A percentile compares a stretch with the other conserved stretches of the same genome.
Evolutionary conservation across 2,888 invertebrate genomes (phyloP).

Genomic region (Andrena bucephala): DNA sequence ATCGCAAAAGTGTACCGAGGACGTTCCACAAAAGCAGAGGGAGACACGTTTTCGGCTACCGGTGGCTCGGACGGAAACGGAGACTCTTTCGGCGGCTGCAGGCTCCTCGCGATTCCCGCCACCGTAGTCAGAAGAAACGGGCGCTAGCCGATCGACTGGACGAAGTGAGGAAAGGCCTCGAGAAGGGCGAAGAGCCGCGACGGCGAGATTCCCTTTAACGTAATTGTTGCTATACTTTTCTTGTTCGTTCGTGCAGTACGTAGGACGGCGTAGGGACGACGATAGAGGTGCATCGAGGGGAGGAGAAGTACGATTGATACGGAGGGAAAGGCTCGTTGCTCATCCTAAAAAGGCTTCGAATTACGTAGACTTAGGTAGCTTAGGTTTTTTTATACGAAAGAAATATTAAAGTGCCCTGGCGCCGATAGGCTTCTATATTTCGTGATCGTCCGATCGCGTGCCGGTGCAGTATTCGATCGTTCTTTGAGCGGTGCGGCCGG

Average conservation of each 20-base stretch:
- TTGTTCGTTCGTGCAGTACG: constrained; percentile 9
- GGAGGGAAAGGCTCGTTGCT: constrained; percentile 65
- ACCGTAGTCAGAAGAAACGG: constrained; percentile 39
- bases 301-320: neutral
- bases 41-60: neutral
- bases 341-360: constrained; percentile 72
- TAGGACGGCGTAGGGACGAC: constrained; percentile 7
- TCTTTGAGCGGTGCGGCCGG: constrained; percentile 53
- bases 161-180: neutral
- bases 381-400: constrained; percentile 76
- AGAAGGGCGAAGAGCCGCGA: constrained; percentile 8
- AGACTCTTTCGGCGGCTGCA: neutral
- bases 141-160: neutral
- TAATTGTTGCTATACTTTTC: constrained; percentile 1
- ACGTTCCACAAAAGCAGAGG: neutral
- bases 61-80: neutral
- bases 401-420: constrained; percentile 53
- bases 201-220: neutral
- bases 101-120: neutral
- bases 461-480: constrained; percentile 55
- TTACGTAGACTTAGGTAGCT: constrained; percentile 78
- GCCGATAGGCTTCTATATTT: constrained; percentile 55
- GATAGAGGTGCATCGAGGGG: neutral
- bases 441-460: constrained; percentile 63
- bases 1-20: constrained; percentile 77